A percentile compares a stretch with the other conserved stretches of the same genome.
phyloP scores from a whole-genome alignment of 2,797 vertebrate species.

The Sebastes cheni region DNA sequence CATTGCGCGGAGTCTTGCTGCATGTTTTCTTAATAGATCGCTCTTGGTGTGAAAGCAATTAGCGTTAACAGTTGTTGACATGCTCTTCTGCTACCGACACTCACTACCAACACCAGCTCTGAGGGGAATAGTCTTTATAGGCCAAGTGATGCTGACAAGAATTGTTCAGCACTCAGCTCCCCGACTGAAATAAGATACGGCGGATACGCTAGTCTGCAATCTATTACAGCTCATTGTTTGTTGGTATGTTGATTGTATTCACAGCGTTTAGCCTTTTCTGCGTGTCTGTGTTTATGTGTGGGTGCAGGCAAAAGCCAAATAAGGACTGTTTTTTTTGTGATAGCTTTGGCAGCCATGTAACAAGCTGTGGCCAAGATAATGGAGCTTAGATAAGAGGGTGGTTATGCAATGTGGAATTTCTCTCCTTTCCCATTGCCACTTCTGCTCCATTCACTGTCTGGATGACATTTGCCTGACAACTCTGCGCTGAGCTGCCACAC shows the following conservation, averaged over 20 bases:
- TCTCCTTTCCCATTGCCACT: constrained; percentile 48
- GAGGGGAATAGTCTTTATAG: constrained; percentile 79
- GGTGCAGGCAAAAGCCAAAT: constrained; percentile 52
- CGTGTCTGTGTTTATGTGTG: constrained; percentile 42
- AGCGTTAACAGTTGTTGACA: constrained; percentile 82
- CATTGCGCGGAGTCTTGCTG: constrained; percentile 57
- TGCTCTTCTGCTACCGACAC: constrained; percentile 74
- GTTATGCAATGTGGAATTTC: constrained; percentile 76
- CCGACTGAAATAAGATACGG: constrained; percentile 68
- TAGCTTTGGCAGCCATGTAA: constrained; percentile 70
- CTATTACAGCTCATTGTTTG: constrained; percentile 61
- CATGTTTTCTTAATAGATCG: constrained; percentile 81
- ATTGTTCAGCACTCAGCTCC: constrained; percentile 74
- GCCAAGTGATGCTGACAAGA: constrained; percentile 78
- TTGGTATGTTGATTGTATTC: constrained; percentile 50
- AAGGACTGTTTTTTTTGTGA: constrained; percentile 63
- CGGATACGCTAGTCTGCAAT: constrained; percentile 43
- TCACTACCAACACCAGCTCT: constrained; percentile 74
- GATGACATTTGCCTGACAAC: constrained; percentile 68
- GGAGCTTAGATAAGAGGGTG: constrained; percentile 69
- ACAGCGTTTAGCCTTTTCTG: constrained; percentile 43
- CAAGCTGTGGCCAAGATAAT: constrained; percentile 70
- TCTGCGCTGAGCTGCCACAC: constrained; percentile 51
- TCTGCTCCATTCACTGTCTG: constrained; percentile 54
- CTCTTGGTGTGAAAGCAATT: constrained; percentile 83